A percentile compares a stretch with the other conserved stretches of the same genome.
Evolutionary conservation across 2,113 vertebrate genomes (phyloP).

Genomic region (Amphiprion percula): DNA sequence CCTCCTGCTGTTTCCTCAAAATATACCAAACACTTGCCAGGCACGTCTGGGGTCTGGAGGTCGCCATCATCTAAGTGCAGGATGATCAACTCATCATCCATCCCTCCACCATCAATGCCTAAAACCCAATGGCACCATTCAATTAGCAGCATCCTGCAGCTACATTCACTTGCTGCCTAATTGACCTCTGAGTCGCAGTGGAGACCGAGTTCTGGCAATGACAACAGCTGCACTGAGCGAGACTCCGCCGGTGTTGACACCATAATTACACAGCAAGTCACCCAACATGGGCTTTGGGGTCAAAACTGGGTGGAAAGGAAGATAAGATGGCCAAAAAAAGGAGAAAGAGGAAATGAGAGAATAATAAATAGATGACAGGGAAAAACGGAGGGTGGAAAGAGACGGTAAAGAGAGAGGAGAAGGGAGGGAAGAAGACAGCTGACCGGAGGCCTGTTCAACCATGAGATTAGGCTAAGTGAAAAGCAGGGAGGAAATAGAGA

Average conservation of each 20-base stretch:
- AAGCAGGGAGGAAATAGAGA: conserved; percentile 59
- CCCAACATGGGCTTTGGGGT: conserved; percentile 39
- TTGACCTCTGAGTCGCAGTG: conserved; percentile 67
- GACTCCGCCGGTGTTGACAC: conserved; percentile 27
- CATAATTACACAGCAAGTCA: conserved; percentile 66
- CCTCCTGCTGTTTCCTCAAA: too few relatives aligned
- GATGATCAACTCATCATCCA: conserved; percentile 30
- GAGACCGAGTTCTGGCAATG: conserved; percentile 63
- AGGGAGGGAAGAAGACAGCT: conserved; percentile 40
- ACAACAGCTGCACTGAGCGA: conserved; percentile 62
- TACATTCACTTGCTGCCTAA: conserved; percentile 71
- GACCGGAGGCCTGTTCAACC: conserved; percentile 61
- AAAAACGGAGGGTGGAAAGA: not conserved
- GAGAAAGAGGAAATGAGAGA: conserved; percentile 2
- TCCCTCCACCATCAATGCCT: conserved; percentile 36
- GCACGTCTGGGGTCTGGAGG: conserved; percentile 25
- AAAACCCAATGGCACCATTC: conserved; percentile 61
- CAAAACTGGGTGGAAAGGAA: conserved; percentile 37
- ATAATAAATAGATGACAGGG: conserved; percentile 20
- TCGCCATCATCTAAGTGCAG: conserved; percentile 30
- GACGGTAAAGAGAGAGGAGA: conserved; percentile 6
- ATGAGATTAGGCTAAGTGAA: conserved; percentile 67
- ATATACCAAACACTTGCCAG: not conserved
- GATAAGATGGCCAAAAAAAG: conserved; percentile 19
- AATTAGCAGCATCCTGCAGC: conserved; percentile 69